These are phyloP conservation scores for Spialia ferax DNA, from an alignment of 2,888 invertebrate species.

Conservation along the genomic window DNA sequence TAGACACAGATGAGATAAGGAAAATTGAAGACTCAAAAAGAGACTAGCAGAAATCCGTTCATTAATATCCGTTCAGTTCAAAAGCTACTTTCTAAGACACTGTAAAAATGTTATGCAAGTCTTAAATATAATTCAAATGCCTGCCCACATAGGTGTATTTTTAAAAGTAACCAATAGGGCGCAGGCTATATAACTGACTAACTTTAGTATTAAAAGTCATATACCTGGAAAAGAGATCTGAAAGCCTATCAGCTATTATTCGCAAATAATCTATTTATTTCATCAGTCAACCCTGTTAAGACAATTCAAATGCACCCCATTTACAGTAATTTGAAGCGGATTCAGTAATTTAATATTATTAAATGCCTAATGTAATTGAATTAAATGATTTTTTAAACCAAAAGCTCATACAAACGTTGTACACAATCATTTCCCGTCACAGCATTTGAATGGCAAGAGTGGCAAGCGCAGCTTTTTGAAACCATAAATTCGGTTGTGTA, in stretches of 20 bases:
- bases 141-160: background rate
- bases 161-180: background rate
- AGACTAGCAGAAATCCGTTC: background rate
- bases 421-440: constrained; percentile 64
- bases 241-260: too few relatives aligned
- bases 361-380: too few relatives aligned
- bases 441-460: constrained; percentile 58
- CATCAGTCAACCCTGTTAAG: too few relatives aligned
- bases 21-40: background rate
- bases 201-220: background rate
- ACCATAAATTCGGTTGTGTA: constrained; percentile 43
- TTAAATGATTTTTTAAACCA: constrained; percentile 9
- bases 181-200: background rate
- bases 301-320: too few relatives aligned
- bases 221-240: too few relatives aligned
- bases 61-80: background rate
- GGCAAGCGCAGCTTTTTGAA: constrained; percentile 68
- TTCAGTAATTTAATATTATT: too few relatives aligned
- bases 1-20: constrained; percentile 1
- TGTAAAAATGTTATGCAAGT: too few relatives aligned
- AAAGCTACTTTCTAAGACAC: too few relatives aligned
- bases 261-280: too few relatives aligned
- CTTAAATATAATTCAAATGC: background rate
- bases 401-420: background rate
- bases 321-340: too few relatives aligned